phyloP scores from a whole-genome alignment of 2,797 vertebrate species.

The Salmo trutta region DNA sequence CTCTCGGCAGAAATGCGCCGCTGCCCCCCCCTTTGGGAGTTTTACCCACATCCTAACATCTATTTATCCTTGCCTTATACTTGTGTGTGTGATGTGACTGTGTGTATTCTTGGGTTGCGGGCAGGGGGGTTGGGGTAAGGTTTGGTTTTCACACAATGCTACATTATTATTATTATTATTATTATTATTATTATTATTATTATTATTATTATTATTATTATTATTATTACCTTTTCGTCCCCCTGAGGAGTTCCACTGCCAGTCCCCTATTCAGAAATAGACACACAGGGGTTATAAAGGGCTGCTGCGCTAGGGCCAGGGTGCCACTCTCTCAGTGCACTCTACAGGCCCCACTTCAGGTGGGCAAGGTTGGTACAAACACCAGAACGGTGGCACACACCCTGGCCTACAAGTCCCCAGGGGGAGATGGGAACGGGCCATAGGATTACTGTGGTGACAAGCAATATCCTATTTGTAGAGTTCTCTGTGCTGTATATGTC shows the following conservation, averaged over 20 bases:
- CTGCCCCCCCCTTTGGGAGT: neutral
- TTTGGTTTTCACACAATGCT: conserved; percentile 31
- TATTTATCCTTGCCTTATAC: neutral
- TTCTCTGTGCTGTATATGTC: neutral
- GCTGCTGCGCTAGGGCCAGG: conserved; percentile 3
- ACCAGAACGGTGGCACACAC: neutral
- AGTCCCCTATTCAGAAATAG: conserved; percentile 66
- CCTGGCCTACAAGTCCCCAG: neutral
- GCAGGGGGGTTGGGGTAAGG: conserved; percentile 1
- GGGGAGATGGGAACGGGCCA: neutral
- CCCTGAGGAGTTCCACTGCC: conserved; percentile 63
- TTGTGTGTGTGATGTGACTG: neutral
- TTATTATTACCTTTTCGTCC: conserved; percentile 58
- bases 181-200: conserved; percentile 48
- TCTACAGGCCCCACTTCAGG: neutral
- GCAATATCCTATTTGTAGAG: neutral
- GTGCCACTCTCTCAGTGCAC: neutral
- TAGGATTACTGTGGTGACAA: neutral
- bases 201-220: conserved; percentile 45
- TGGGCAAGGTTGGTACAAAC: neutral
- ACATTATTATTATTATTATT: conserved; percentile 43
- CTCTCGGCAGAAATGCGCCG: too few species aligned
- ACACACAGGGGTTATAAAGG: conserved; percentile 60
- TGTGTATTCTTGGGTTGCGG: conserved; percentile 3
- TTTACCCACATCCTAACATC: neutral